A percentile compares a stretch with the other conserved stretches of the same genome.
phyloP scores from a whole-genome alignment of 2,888 invertebrate genomes.

The Danaus chrysippus region DNA sequence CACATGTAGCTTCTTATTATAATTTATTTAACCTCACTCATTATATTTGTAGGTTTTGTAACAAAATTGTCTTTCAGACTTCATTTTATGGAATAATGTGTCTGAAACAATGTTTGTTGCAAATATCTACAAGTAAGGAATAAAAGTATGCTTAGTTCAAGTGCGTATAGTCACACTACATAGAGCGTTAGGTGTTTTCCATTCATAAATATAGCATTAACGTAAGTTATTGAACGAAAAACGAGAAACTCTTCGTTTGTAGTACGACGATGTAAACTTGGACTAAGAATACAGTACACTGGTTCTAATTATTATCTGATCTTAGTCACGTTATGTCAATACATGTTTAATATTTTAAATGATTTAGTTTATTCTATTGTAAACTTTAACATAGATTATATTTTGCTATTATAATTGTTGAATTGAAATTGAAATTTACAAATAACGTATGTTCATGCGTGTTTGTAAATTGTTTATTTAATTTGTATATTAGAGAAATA shows the following conservation, averaged over 20 bases:
- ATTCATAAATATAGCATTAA: too few species aligned
- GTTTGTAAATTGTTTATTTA: constrained; percentile 49
- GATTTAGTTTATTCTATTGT: constrained; percentile 64
- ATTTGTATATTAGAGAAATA: constrained; percentile 68
- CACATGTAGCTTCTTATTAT: constrained; percentile 45
- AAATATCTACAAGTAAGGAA: too few species aligned
- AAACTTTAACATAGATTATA: constrained; percentile 61
- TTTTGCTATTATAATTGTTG: constrained; percentile 59
- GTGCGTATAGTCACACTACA: too few species aligned
- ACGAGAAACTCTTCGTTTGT: too few species aligned
- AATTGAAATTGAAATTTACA: constrained; percentile 41
- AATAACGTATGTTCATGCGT: constrained; percentile 20
- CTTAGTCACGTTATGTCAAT: constrained; percentile 57
- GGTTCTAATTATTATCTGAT: constrained; percentile 53
- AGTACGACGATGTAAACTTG: not conserved
- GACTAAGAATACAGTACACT: constrained; percentile 18
- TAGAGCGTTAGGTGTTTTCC: too few species aligned
- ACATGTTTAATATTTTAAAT: constrained; percentile 66
- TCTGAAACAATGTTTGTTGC: too few species aligned
- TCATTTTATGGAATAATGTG: too few species aligned
- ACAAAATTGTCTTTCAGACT: too few species aligned
- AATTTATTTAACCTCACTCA: constrained; percentile 50
- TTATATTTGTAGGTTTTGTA: constrained; percentile 18
- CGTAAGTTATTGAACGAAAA: too few species aligned
- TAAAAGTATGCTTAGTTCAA: too few species aligned